phyloP scores from a whole-genome alignment of 2,113 vertebrate species.

The Carassius auratus region DNA sequence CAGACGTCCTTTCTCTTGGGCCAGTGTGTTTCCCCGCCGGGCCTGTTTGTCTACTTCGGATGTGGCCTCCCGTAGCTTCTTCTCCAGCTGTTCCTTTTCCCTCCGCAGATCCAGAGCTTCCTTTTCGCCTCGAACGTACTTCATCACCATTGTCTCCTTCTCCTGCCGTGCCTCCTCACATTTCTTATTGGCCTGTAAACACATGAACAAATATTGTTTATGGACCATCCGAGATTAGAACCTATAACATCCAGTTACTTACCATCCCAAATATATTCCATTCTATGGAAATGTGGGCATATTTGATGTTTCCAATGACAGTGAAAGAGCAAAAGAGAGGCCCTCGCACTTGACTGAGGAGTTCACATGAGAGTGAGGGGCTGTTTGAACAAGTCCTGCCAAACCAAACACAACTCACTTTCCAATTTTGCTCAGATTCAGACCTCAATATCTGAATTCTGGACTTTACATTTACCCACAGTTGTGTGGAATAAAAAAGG shows the following conservation, averaged over 20 bases:
- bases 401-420: neutral
- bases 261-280: neutral
- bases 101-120: conserved; percentile 94
- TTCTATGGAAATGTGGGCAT: neutral
- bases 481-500: neutral
- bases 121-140: conserved; percentile 96
- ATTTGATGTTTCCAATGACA: neutral
- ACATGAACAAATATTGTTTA: neutral
- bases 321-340: neutral
- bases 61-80: conserved; percentile 88
- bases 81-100: conserved; percentile 92
- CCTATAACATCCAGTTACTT: too few species aligned
- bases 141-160: conserved; percentile 99
- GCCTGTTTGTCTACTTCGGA: conserved; percentile 92
- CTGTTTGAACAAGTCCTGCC: neutral
- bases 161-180: conserved; percentile 95
- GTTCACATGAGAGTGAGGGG: conserved; percentile 33
- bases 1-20: conserved; percentile 93
- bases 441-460: neutral
- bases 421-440: neutral
- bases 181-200: conserved; percentile 85
- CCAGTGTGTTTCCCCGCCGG: conserved; percentile 89
- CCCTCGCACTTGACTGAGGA: conserved; percentile 48
- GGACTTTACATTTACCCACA: neutral
- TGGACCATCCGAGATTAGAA: too few species aligned